Evolutionary conservation across 1,140 invertebrate genomes (phyloP).

Genomic region (Rhopalosiphum maidis): DNA sequence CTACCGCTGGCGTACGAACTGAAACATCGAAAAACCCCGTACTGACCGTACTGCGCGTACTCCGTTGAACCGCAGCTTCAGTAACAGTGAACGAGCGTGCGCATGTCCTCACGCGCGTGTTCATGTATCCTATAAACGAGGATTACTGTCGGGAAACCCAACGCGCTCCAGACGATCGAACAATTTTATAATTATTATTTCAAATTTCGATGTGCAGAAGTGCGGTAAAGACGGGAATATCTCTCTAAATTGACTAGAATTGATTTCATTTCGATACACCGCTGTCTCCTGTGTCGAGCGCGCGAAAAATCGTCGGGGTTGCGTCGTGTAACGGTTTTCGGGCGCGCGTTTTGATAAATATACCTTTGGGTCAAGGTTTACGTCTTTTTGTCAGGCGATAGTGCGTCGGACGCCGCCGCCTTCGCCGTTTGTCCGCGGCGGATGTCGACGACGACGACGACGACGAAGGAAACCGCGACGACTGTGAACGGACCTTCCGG

Average conservation of each 20-base stretch:
- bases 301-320: neutral
- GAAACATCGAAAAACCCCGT: neutral
- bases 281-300: neutral
- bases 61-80: neutral
- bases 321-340: neutral
- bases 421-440: neutral
- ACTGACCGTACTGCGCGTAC: neutral
- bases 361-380: neutral
- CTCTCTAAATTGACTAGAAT: neutral
- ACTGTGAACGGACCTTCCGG: neutral
- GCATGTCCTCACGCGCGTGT: neutral
- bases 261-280: neutral
- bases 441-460: neutral
- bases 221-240: neutral
- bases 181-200: neutral
- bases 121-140: neutral
- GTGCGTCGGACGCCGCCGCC: neutral
- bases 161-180: neutral
- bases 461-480: neutral
- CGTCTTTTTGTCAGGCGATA: neutral
- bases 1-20: neutral
- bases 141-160: neutral
- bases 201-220: neutral
- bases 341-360: neutral
- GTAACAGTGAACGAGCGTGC: neutral